These are phyloP conservation scores for Ctenosaura bakeri DNA, from an alignment of 2,797 vertebrate species.

Conservation along the genomic window DNA sequence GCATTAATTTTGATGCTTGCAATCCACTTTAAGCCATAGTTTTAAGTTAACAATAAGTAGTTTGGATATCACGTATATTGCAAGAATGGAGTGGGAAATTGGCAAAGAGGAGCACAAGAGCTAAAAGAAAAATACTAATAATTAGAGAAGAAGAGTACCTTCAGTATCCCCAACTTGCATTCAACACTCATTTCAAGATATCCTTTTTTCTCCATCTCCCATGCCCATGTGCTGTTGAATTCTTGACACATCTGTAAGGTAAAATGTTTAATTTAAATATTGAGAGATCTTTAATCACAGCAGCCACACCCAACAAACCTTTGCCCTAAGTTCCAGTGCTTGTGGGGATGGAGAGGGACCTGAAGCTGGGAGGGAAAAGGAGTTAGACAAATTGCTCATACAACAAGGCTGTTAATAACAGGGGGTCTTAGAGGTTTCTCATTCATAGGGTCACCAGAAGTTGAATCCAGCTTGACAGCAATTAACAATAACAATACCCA, in stretches of 20 bases:
- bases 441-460: no score
- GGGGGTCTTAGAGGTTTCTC: no score
- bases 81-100: no score
- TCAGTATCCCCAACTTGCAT: conserved; percentile 95
- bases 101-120: not conserved
- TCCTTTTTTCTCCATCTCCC: conserved; percentile 98
- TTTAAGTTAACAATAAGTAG: not conserved
- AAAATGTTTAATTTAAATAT: conserved; percentile 20
- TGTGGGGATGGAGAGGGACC: not conserved
- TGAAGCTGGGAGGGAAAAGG: not conserved
- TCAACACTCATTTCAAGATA: conserved; percentile 95
- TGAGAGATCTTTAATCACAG: not conserved
- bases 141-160: conserved; percentile 86
- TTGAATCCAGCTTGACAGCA: no score
- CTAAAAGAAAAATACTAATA: conserved; percentile 33
- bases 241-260: conserved; percentile 93
- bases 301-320: not conserved
- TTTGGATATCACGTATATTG: not conserved
- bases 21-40: not conserved
- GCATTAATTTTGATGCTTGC: not conserved
- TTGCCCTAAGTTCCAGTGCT: not conserved
- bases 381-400: not conserved
- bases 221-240: conserved; percentile 97
- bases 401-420: no score
- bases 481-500: not conserved